Percentiles rank a stretch among this genome's conserved stretches.
These are phyloP conservation scores for Nothocercus julius DNA, from an alignment of 2,113 vertebrate genomes.

Conservation along the genomic window DNA sequence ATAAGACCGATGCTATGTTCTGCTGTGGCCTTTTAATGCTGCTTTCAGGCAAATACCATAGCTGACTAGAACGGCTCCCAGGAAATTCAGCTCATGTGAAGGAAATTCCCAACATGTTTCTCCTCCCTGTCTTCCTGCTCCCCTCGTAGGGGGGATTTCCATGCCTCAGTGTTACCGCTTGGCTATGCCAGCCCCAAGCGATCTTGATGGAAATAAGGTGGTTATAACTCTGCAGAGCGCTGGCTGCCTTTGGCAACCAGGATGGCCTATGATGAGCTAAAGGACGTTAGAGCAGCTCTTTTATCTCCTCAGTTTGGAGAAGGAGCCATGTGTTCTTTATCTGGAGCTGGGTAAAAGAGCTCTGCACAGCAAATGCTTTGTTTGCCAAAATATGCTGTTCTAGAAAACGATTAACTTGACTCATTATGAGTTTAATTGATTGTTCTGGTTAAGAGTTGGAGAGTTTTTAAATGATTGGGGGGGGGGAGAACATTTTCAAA, in stretches of 20 bases:
- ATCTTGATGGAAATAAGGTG: background rate
- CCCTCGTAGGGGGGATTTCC: background rate
- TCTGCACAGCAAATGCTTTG: background rate
- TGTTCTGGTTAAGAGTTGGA: slow-evolving; percentile 27
- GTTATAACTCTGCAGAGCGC: background rate
- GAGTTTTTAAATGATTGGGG: slow-evolving; percentile 1
- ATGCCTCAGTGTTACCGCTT: background rate
- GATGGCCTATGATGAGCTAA: background rate
- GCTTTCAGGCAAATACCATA: background rate
- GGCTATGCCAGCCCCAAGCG: background rate
- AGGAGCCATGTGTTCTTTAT: background rate
- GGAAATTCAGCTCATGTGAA: background rate
- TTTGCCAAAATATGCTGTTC: slow-evolving; percentile 3
- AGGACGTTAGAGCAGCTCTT: background rate
- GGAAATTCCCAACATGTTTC: background rate
- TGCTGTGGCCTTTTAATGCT: fast-evolving
- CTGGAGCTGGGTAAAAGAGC: background rate
- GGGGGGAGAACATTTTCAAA: background rate
- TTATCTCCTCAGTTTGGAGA: background rate
- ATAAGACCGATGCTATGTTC: background rate
- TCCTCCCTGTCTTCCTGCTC: background rate
- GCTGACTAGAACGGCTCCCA: background rate
- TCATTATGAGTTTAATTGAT: slow-evolving; percentile 28
- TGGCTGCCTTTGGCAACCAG: background rate
- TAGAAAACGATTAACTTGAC: slow-evolving; percentile 24